Percentiles rank a stretch among this genome's conserved stretches.
Conservation (phyloP, 1,140 invertebrate genomes). For the Cyclargus thomasi region DNA sequence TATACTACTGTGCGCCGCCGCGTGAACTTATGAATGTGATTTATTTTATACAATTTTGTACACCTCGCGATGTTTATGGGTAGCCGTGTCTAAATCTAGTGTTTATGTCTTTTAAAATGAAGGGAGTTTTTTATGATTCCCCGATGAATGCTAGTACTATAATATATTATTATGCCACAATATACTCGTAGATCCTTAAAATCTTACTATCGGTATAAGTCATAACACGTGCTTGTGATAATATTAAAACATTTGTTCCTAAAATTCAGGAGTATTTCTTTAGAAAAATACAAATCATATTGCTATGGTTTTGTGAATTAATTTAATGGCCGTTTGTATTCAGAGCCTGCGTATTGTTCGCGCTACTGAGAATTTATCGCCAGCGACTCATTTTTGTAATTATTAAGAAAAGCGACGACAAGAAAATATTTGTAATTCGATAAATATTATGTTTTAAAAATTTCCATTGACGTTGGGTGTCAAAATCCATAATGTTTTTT, state of each 20-base stretch:
- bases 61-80: not conserved
- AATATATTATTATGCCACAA: not conserved
- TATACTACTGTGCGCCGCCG: conserved; percentile 38
- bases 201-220: too few relatives aligned
- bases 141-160: not conserved
- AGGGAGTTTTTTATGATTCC: too few relatives aligned
- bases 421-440: too few relatives aligned
- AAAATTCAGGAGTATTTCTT: not conserved
- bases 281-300: not conserved
- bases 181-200: not conserved
- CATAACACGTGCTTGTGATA: too few relatives aligned
- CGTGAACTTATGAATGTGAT: conserved; percentile 35
- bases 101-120: not conserved
- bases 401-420: not conserved
- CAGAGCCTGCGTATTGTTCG: not conserved
- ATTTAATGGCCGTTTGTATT: not conserved
- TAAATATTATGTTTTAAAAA: too few relatives aligned
- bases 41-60: conserved; percentile 24
- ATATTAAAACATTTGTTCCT: not conserved
- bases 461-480: too few relatives aligned
- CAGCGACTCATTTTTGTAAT: not conserved
- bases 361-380: not conserved
- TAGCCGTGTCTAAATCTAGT: not conserved
- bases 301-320: not conserved
- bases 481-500: too few relatives aligned